Percentiles rank a stretch among this genome's conserved stretches.
Conservation (phyloP, 2,888 invertebrate genomes). For the Ophonus ardosiacus region DNA sequence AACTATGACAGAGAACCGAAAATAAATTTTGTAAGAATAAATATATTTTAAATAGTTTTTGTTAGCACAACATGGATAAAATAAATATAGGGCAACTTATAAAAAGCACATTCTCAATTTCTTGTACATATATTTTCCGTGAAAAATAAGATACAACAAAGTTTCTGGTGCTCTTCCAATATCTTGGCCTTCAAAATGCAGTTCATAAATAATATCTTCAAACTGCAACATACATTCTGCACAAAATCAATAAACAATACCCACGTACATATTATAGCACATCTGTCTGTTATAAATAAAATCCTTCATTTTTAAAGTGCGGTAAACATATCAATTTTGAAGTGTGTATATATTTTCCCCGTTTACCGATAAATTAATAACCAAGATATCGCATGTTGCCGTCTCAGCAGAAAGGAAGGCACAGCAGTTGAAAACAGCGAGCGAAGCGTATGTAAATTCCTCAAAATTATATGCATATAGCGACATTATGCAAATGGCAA, state of each 20-base stretch:
- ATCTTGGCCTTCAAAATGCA: not conserved
- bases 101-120: not conserved
- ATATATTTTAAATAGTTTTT: not conserved
- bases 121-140: not conserved
- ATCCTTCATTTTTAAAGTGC: not conserved
- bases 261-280: not conserved
- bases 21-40: too few relatives aligned
- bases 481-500: constrained; percentile 45
- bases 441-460: constrained; percentile 39
- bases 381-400: not conserved
- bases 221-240: not conserved
- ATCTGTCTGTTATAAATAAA: too few relatives aligned
- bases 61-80: too few relatives aligned
- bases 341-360: not conserved
- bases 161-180: not conserved
- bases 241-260: not conserved
- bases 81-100: too few relatives aligned
- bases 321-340: not conserved
- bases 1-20: too few relatives aligned
- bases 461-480: constrained; percentile 48
- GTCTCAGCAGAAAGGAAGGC: not conserved
- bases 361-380: not conserved
- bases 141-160: not conserved
- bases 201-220: not conserved
- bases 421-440: constrained; percentile 20